Evolutionary conservation across 2,797 vertebrate species (phyloP).

Genomic region (Melopsittacus undulatus): DNA sequence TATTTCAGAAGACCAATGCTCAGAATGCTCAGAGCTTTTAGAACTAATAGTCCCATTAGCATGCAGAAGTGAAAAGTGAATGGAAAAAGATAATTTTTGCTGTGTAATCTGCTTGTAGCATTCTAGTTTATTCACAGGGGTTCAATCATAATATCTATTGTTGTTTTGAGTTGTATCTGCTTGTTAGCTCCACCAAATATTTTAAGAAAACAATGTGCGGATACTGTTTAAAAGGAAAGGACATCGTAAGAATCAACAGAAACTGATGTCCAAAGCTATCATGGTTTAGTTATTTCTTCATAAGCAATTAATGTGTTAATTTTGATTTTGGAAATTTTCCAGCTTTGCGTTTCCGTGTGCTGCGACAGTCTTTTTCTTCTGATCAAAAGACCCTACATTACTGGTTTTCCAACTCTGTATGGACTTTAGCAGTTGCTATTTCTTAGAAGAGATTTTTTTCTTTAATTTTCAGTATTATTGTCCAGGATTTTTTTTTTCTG

Average conservation of each 20-base stretch:
- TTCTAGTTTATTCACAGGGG: neutral
- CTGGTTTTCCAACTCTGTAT: neutral
- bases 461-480: neutral
- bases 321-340: neutral
- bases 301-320: neutral
- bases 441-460: neutral
- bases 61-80: neutral
- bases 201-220: neutral
- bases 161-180: neutral
- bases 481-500: neutral
- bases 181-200: neutral
- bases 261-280: neutral
- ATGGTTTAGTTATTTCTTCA: neutral
- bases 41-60: neutral
- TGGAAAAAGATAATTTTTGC: neutral
- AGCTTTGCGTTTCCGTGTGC: neutral
- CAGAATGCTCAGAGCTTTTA: neutral
- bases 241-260: neutral
- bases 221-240: neutral
- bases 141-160: neutral
- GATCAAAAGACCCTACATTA: neutral
- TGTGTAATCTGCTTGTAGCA: neutral
- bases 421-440: neutral
- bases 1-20: neutral
- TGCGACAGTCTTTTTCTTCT: neutral